Conservation (phyloP, 2,797 vertebrate species). For the Ceryle rudis region DNA sequence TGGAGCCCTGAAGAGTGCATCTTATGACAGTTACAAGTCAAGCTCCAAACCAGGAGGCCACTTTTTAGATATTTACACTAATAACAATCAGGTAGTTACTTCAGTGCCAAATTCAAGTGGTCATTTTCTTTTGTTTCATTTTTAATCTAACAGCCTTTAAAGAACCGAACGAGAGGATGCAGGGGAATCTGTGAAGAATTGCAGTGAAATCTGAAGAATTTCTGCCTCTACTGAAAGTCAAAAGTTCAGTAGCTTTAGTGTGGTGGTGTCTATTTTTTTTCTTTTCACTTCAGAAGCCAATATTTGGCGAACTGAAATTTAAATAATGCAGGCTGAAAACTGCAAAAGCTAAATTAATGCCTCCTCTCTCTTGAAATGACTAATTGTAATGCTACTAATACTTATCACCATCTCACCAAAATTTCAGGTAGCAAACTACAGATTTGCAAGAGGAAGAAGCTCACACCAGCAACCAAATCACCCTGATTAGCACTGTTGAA, state of each 20-base stretch:
- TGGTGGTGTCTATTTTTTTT: background rate
- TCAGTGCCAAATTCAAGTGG: background rate
- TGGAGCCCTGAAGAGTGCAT: background rate
- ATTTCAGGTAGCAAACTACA: background rate
- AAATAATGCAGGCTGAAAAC: background rate
- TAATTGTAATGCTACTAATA: background rate
- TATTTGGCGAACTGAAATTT: background rate
- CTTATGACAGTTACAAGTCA: background rate
- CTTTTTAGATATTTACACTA: background rate
- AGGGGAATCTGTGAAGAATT: too few species aligned
- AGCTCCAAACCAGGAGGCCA: background rate
- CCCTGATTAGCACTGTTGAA: background rate
- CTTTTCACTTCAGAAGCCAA: background rate
- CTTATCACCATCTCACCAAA: background rate
- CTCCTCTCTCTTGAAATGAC: background rate
- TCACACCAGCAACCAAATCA: background rate
- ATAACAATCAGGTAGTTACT: background rate
- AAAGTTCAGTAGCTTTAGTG: background rate
- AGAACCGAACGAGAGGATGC: background rate
- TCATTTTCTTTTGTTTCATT: background rate
- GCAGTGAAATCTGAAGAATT: background rate
- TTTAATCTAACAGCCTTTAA: background rate
- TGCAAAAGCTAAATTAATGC: background rate
- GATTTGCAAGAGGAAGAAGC: background rate
- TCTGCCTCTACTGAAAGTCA: background rate